Evolutionary conservation across 2,113 vertebrate species (phyloP).

Genomic region (Pheucticus melanocephalus): DNA sequence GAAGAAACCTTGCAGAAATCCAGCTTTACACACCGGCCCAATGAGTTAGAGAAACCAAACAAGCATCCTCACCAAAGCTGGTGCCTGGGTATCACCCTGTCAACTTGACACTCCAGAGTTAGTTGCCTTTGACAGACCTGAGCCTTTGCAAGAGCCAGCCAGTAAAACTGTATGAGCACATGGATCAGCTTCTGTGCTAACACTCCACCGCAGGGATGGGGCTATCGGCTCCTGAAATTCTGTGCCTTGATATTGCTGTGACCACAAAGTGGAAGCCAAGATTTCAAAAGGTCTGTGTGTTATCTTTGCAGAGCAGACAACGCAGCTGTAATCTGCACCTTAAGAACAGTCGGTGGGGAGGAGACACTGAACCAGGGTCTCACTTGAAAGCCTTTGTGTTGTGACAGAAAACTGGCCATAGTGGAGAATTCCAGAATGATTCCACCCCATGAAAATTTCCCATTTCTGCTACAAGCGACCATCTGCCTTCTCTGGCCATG

Average conservation of each 20-base stretch:
- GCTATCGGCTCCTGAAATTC: neutral
- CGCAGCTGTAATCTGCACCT: neutral
- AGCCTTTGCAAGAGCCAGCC: neutral
- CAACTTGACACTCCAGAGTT: neutral
- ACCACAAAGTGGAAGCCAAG: neutral
- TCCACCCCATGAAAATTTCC: neutral
- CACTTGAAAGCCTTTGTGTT: neutral
- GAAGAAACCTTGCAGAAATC: neutral
- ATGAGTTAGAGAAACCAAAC: rapidly evolving
- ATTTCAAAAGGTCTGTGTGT: neutral
- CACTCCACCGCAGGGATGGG: rapidly evolving
- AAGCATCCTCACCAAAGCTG: neutral
- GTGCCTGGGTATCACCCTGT: neutral
- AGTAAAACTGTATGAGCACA: neutral
- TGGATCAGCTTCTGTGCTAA: neutral
- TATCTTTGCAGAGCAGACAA: neutral
- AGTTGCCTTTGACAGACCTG: neutral
- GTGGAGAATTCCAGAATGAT: neutral
- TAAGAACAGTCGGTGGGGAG: neutral
- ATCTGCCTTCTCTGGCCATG: neutral
- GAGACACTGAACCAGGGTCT: neutral
- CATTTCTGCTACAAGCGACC: neutral
- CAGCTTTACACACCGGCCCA: neutral
- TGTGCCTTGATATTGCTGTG: neutral
- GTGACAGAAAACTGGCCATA: neutral